Percentiles rank a stretch among this genome's conserved stretches.
Conservation (phyloP, 2,113 vertebrate genomes). For the Tichodroma muraria region DNA sequence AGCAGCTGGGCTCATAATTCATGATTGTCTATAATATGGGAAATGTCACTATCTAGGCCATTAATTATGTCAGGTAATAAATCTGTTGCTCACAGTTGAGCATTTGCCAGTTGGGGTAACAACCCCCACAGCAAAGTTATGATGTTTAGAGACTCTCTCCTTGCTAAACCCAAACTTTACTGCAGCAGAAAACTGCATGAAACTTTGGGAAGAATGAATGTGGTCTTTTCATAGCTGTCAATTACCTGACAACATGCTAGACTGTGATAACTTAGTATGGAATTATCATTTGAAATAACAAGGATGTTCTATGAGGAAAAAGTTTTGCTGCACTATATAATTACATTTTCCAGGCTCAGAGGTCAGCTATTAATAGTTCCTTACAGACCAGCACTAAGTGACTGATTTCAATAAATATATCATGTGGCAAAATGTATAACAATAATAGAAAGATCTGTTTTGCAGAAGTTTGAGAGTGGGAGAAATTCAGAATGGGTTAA, state of each 20-base stretch:
- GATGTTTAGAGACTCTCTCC: not conserved
- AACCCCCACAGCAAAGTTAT: conserved; percentile 21
- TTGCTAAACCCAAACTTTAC: not conserved
- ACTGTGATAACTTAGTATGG: not conserved
- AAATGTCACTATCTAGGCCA: conserved; percentile 88
- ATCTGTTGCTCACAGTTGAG: conserved; percentile 68
- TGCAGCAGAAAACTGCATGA: not conserved
- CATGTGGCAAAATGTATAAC: not conserved
- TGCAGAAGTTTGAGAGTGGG: not conserved
- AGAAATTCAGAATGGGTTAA: not conserved
- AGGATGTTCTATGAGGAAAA: not conserved
- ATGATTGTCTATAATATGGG: conserved; percentile 89
- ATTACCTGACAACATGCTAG: not conserved
- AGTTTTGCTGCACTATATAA: not conserved
- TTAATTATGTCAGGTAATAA: conserved; percentile 87
- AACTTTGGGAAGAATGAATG: not conserved
- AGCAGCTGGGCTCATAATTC: conserved; percentile 88
- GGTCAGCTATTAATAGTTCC: not conserved
- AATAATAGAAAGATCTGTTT: not conserved
- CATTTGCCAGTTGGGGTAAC: conserved; percentile 60
- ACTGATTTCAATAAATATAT: not conserved
- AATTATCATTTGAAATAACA: not conserved
- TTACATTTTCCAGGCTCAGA: not conserved
- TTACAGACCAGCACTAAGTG: not conserved
- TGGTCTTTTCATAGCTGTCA: not conserved